Base-by-base conservation (phyloP, 2,888 invertebrate genomes). In the Eupithecia exiguata region DNA sequence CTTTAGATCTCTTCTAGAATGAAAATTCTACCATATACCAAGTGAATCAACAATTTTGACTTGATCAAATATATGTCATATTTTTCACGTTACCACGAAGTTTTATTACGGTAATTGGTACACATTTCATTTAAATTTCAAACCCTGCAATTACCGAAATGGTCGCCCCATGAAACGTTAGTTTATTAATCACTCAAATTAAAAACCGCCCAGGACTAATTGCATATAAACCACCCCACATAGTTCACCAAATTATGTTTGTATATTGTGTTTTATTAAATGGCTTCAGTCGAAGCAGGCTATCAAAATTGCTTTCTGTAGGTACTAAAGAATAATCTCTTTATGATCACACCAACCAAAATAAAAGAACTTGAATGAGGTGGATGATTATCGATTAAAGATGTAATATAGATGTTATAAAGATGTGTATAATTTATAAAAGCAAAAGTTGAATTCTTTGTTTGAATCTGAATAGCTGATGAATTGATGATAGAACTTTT, bases 111-210 rank as follows among this genome's bases (percentile, higher is more conserved):
- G 16, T 35, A 35, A 62, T 62, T 62, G 30, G 62, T 35, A 25
- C 12, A 21, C 12, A 62, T 35, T 62, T 16, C 30, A 35, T 35
- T 35, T 62, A 35, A 62, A 62, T 62, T 66, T 61, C 67, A 36
- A 65, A 49, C 35, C 43, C 49, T 12, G 18, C n/a, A 66, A 66
- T 74, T 69, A 71, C n/a, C 58, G 61, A 74, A 71, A 71, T 46
- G 40, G 43, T 10, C 53, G 21, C n/a, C 38, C 61, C 30, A 58
- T 66, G 12, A 70, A 73, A 25, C 9, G 65, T 61, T 65, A 68
- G 14, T 35, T 36, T 25, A 43, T 58, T 65, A 71, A 71, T 71
- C 58, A 25, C 46, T 61, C 14, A 58, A 71, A 74, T 74, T 4
- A 49, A 74, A 70, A 38, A 36, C 10, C 36, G 16, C 36, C 61